Evolutionary conservation across 2,888 invertebrate genomes (phyloP), one percentile per base, ranked within the genome.

Genomic region (Xanthia icteritia): DNA sequence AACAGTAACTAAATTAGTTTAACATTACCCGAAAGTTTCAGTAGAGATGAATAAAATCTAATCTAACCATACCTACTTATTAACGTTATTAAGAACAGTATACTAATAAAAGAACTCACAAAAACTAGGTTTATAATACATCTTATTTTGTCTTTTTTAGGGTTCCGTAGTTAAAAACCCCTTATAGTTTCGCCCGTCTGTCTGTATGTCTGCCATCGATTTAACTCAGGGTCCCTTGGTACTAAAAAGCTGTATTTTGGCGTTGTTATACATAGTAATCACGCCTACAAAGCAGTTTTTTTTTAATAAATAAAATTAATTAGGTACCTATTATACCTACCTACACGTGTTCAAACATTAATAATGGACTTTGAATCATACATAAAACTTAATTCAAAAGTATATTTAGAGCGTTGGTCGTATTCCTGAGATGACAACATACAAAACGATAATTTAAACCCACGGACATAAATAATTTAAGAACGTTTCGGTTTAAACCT

Each of bases 401-500:
- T 42, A 45, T 20, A 36, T 36, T 45, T 56, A 48, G 36, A 39
- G 36, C 17, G 11, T 36, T 56, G 17, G 2, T 74, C 17, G 23
- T 31, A 65, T 58, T 56, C 48, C n/a, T 42, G 31, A 78, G 31
- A 70, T 42, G 63, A 64, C 48, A 70, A 64, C 48, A 64, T 8
- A 51, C 31, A 58, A 42, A 70, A 42, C 51, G 71, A 66, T 66
- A 48, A 39, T 75, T 51, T 23, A 58, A 70, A 42, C 64, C 70
- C 39, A 77, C 56, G 70, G 48, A 58, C 58, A 78, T 9, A 58
- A 36, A 67, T 77, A 67, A 77, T 63, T 70, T 60, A 78, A 79
- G 54, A 72, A 79, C 56, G 39, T 45, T 36, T 66, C 13, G 9
- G 8, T 60, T 71, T n/a, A 31, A 56, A 61, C 73, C n/a, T 67